phyloP scores from a whole-genome alignment of 2,797 vertebrate genomes.

The Enteromius anoplus region DNA sequence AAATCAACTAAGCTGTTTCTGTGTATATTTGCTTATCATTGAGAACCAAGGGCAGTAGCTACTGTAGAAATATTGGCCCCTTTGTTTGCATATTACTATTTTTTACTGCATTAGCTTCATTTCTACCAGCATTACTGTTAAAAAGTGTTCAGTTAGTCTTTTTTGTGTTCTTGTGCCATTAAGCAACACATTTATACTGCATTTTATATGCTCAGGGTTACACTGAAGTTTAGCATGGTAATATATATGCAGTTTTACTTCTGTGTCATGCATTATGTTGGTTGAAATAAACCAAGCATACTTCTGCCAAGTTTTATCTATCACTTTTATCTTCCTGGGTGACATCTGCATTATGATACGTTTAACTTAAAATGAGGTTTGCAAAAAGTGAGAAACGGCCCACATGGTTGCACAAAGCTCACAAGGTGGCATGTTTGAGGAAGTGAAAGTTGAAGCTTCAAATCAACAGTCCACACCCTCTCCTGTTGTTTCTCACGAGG shows the following conservation, averaged over 20 bases:
- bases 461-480: neutral
- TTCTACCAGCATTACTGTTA: slow-evolving; percentile 10
- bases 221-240: neutral
- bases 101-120: neutral
- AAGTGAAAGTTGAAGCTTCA: neutral
- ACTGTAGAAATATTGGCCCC: neutral
- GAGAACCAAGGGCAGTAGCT: neutral
- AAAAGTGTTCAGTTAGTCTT: neutral
- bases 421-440: neutral
- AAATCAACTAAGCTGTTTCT: neutral
- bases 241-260: neutral
- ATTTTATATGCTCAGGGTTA: too few relatives aligned
- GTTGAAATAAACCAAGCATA: slow-evolving; percentile 8
- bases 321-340: neutral
- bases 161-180: neutral
- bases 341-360: too few relatives aligned
- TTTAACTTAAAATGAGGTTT: neutral
- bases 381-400: neutral
- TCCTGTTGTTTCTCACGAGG: neutral
- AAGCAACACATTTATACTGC: neutral
- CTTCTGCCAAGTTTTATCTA: neutral
- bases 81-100: too few relatives aligned
- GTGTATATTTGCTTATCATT: neutral
- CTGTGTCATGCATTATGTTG: neutral
- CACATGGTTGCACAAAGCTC: neutral